phyloP scores from a whole-genome alignment of 2,113 vertebrate genomes.

The Oplegnathus fasciatus region DNA sequence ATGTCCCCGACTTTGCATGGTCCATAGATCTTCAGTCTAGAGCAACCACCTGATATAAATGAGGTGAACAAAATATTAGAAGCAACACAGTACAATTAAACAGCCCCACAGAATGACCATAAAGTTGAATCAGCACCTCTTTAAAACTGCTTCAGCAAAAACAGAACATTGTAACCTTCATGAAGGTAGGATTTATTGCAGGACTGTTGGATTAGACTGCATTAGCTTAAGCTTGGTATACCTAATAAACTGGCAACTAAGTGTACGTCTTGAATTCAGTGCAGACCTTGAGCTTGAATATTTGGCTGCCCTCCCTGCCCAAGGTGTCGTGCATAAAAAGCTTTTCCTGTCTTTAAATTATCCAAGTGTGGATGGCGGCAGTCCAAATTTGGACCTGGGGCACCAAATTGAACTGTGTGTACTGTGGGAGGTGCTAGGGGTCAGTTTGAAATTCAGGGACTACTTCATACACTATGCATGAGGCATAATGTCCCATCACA shows the following conservation, averaged over 20 bases:
- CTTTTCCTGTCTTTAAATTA: conserved; percentile 70
- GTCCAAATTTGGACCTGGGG: conserved; percentile 64
- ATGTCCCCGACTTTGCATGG: not conserved
- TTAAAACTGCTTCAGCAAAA: not conserved
- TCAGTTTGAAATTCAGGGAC: conserved; percentile 69
- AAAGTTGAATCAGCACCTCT: conserved; percentile 3
- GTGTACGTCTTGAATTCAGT: conserved; percentile 32
- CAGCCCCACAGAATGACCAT: not conserved
- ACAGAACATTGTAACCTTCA: not conserved
- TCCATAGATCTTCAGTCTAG: too few species aligned
- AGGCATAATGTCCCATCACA: conserved; percentile 61
- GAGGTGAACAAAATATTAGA: not conserved
- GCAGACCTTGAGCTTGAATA: conserved; percentile 59
- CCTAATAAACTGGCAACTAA: conserved; percentile 27
- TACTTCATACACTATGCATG: conserved; percentile 74
- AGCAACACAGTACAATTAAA: not conserved
- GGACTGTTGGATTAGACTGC: conserved; percentile 8
- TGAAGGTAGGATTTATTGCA: not conserved
- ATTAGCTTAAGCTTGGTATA: conserved; percentile 17
- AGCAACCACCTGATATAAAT: not conserved
- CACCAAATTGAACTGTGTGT: conserved; percentile 56
- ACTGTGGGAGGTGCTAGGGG: conserved; percentile 62
- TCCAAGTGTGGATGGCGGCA: conserved; percentile 62
- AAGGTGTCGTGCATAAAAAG: conserved; percentile 64
- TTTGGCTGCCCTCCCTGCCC: conserved; percentile 56